Evolutionary conservation across 1,140 invertebrate species (phyloP).

Genomic region (Procambarus virginalis): DNA sequence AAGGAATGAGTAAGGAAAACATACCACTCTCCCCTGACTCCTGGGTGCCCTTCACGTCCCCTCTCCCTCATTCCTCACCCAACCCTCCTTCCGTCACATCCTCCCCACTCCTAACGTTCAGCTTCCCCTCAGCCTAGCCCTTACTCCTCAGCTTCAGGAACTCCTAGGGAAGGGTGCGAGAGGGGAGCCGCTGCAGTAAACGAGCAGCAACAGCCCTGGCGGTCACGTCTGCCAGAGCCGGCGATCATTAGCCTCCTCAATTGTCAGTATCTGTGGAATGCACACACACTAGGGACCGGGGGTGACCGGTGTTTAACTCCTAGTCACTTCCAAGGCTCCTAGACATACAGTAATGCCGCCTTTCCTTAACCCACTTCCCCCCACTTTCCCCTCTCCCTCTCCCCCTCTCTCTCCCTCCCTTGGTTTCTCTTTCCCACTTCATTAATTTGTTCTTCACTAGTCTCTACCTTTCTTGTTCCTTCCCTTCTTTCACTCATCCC

Average conservation of each 20-base stretch:
- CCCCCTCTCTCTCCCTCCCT: background rate
- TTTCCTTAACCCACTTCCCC: background rate
- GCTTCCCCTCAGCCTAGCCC: background rate
- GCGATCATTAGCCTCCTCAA: slow-evolving; percentile 28
- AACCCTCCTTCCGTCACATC: background rate
- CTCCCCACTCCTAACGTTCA: background rate
- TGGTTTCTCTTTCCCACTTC: background rate
- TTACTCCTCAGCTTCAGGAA: background rate
- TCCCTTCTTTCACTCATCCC: background rate
- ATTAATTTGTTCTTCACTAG: background rate
- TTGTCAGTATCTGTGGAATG: slow-evolving; percentile 34
- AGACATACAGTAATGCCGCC: slow-evolving; percentile 6
- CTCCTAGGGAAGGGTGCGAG: background rate
- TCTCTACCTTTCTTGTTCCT: background rate
- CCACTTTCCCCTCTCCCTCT: too few relatives aligned
- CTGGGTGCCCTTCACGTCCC: background rate
- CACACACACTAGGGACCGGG: background rate
- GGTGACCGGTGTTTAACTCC: slow-evolving; percentile 12
- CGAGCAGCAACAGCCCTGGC: background rate
- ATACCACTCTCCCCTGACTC: background rate
- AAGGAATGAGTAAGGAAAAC: background rate
- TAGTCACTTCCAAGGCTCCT: background rate
- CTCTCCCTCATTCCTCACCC: background rate
- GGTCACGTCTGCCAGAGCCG: slow-evolving; percentile 6
- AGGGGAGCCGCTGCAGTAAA: background rate